Evolutionary conservation across 2,888 invertebrate species (phyloP), one percentile per base, ranked within the genome.

Genomic region (Lamellibrachia columna): DNA sequence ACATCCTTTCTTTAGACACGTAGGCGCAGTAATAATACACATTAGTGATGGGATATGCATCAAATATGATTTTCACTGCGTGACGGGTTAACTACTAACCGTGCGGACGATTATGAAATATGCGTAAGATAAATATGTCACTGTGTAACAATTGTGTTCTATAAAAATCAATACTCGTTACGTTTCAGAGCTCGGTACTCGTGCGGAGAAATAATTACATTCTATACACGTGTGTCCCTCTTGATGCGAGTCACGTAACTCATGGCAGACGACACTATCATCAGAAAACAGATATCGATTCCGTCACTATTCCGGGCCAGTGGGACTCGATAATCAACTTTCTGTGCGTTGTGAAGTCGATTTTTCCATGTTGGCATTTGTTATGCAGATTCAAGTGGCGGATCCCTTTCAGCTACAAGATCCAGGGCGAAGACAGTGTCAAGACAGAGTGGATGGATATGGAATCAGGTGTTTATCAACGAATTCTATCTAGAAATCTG

Each of bases 371-470:
- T 75, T 22, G 75, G 6, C 75, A n/a, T 75, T 75, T 75, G 75
- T 75, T 15, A 94, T 94, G 8, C 94, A 96, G 96, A 28, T 96
- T 95, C 94, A 96, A 95, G 93, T 96, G 96, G 96, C 94, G 94
- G 52, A 96, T 96, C 53, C 96, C 96, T 0, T 96, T 96, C 93
- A 96, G 95, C 1, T 96, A 96, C 92, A 94, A 94, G 52, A 94
- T 94, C 0, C 94, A 96, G 93, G 94, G 94, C 3, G 93, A 94
- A 7, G 91, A 91, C 8, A 91, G 94, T 7, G 93, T 93, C 15
- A 92, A 94, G 53, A 93, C 95, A 22, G 93, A 94, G 1, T 96
- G 96, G 96, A 94, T 96, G 92, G 94, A 95, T 92, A 94, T 95
- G 94, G 94, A 93, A 2, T 95, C 95, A 93, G 95, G 96, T 96